Percentiles rank a stretch among this genome's conserved stretches.
These are phyloP conservation scores for Streptopelia turtur DNA, from an alignment of 2,797 vertebrate species.

Conservation along the genomic window DNA sequence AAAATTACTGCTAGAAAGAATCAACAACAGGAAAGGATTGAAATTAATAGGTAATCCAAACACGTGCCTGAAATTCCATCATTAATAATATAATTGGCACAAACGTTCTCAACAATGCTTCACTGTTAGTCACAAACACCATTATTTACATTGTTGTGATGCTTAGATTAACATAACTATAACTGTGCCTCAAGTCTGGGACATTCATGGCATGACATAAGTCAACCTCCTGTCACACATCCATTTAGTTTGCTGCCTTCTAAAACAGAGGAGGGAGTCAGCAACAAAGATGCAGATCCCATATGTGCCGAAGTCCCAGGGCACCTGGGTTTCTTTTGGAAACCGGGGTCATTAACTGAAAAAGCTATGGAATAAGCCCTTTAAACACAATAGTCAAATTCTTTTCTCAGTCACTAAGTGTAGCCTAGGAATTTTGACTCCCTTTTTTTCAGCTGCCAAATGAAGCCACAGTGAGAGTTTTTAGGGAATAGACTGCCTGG, in stretches of 20 bases:
- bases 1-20: slow-evolving; percentile 70
- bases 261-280: not conserved
- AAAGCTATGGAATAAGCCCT: not conserved
- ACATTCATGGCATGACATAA: not conserved
- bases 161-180: slow-evolving; percentile 4
- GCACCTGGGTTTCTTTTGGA: not conserved
- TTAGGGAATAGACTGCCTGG: too few relatives aligned
- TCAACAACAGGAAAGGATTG: slow-evolving; percentile 65
- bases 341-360: not conserved
- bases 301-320: not conserved
- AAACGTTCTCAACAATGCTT: slow-evolving; percentile 13
- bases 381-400: slow-evolving; percentile 20
- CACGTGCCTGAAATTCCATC: slow-evolving; percentile 65
- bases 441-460: not conserved
- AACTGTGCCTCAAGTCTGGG: not conserved
- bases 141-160: slow-evolving; percentile 14
- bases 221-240: not conserved
- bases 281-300: not conserved
- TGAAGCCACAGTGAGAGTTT: not conserved
- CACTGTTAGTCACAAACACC: slow-evolving; percentile 3
- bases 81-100: slow-evolving; percentile 53
- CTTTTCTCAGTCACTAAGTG: not conserved
- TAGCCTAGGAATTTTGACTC: not conserved
- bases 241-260: not conserved
- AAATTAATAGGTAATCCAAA: slow-evolving; percentile 68